Percentiles rank a stretch among this genome's conserved stretches.
Conservation (phyloP, 2,888 invertebrate genomes). For the Strigamia crassipes region DNA sequence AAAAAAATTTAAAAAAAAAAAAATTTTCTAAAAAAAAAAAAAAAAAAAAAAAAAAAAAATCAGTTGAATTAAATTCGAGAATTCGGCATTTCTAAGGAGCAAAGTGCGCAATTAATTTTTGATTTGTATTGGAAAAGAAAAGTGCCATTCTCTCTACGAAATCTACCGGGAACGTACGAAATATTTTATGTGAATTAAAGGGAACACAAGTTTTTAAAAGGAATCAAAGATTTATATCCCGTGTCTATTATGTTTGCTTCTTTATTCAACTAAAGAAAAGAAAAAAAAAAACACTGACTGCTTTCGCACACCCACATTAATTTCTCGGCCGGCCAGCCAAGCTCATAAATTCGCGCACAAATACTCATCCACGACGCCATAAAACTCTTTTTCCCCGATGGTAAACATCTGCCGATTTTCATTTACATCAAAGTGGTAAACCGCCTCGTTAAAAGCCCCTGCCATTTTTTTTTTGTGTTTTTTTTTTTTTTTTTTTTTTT, state of each 20-base stretch:
- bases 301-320: slow-evolving; percentile 20
- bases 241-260: slow-evolving; percentile 11
- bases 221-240: not conserved
- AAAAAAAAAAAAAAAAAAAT: not conserved
- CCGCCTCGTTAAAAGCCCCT: not conserved
- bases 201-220: not conserved
- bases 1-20: too few species aligned
- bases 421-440: slow-evolving; percentile 1
- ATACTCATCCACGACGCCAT: not conserved
- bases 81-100: not conserved
- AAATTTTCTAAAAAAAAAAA: not conserved
- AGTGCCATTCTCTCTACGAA: not conserved
- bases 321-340: not conserved
- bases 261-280: not conserved
- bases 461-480: not conserved
- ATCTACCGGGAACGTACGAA: not conserved
- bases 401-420: slow-evolving; percentile 14
- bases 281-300: too few species aligned
- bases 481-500: not conserved
- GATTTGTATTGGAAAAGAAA: not conserved
- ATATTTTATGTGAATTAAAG: slow-evolving; percentile 13
- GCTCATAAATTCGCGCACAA: not conserved
- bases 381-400: not conserved
- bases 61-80: not conserved
- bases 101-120: slow-evolving; percentile 21